Conservation (phyloP, 1,140 invertebrate genomes). For the Temnothorax longispinosus region DNA sequence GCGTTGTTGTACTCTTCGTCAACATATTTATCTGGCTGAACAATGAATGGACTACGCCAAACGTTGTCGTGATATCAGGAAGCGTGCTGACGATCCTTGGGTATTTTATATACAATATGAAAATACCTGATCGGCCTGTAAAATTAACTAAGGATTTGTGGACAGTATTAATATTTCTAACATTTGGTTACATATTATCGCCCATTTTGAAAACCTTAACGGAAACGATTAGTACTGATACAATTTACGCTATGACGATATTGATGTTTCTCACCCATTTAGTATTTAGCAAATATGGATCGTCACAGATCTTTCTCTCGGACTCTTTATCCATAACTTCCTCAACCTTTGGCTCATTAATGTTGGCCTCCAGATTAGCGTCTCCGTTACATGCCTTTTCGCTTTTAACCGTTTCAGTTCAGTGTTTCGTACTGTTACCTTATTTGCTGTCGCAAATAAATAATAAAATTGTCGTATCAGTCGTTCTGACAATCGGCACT, state of each 20-base stretch:
- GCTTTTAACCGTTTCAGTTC: constrained; percentile 93
- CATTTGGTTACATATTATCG: constrained; percentile 94
- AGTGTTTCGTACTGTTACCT: constrained; percentile 96
- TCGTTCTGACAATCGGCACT: constrained; percentile 77
- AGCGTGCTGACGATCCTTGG: constrained; percentile 87
- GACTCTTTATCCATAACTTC: constrained; percentile 95
- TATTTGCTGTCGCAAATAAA: constrained; percentile 87
- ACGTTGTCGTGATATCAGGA: constrained; percentile 87
- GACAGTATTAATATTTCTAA: constrained; percentile 92
- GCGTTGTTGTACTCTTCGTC: constrained; percentile 91
- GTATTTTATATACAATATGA: constrained; percentile 86
- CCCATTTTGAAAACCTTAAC: constrained; percentile 97
- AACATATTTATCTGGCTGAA: constrained; percentile 91
- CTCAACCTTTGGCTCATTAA: constrained; percentile 96
- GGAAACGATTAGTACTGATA: constrained; percentile 98
- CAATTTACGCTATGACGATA: constrained; percentile 96
- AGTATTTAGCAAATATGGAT: constrained; percentile 96
- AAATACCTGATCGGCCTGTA: constrained; percentile 77
- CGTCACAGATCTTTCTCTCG: constrained; percentile 92
- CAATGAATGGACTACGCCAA: constrained; percentile 88
- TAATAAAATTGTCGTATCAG: constrained; percentile 78
- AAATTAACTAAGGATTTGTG: constrained; percentile 87
- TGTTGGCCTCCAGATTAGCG: constrained; percentile 95
- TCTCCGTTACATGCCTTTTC: constrained; percentile 95
- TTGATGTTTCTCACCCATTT: constrained; percentile 96